These are phyloP conservation scores for Aphelocoma coerulescens DNA, from an alignment of 2,113 vertebrate species.

Conservation along the genomic window DNA sequence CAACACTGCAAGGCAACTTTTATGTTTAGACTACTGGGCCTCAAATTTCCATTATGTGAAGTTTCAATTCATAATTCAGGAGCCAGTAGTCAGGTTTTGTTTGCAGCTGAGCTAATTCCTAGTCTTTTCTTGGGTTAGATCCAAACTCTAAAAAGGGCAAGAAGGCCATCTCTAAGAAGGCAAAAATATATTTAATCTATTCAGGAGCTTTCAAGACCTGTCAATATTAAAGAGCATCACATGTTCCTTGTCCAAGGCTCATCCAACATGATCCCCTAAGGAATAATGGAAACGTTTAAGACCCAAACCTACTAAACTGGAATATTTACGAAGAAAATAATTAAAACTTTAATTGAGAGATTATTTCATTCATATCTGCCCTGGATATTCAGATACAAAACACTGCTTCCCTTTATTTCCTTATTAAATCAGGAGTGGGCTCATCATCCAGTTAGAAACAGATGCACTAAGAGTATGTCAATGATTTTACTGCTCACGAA, in stretches of 20 bases:
- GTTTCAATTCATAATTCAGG: slow-evolving; percentile 11
- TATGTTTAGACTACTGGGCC: not conserved
- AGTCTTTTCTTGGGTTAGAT: not conserved
- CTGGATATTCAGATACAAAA: not conserved
- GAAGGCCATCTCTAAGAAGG: not conserved
- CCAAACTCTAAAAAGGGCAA: not conserved
- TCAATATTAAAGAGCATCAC: not conserved
- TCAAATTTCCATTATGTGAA: not conserved
- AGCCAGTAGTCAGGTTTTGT: not conserved
- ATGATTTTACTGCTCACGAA: not conserved
- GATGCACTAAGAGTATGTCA: not conserved
- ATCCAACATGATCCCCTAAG: not conserved
- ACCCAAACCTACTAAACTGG: not conserved
- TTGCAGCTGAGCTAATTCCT: not conserved
- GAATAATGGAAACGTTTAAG: not conserved
- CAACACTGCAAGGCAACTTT: not conserved
- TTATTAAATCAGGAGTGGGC: not conserved
- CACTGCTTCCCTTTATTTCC: not conserved
- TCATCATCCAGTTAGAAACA: not conserved
- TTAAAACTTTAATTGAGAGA: not conserved
- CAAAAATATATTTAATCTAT: not conserved
- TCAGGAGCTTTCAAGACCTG: not conserved
- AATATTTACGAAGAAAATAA: not conserved
- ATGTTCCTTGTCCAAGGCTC: not conserved
- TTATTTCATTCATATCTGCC: not conserved